Conservation (phyloP, 2,888 invertebrate species). For the Falcaria lacertinaria region DNA sequence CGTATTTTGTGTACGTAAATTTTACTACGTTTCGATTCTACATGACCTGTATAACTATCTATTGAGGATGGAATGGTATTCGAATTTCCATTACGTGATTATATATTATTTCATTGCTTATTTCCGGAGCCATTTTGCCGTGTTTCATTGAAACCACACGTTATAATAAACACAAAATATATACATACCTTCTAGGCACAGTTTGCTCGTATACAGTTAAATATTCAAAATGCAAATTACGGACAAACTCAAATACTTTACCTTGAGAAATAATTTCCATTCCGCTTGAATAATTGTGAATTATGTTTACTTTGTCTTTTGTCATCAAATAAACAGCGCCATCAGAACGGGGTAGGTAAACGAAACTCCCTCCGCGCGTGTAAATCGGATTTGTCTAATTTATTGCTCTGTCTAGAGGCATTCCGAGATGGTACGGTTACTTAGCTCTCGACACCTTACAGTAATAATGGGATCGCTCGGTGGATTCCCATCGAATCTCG, state of each 20-base stretch:
- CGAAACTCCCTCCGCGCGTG: conserved; percentile 60
- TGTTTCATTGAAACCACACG: too few relatives aligned
- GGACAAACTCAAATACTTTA: conserved; percentile 3
- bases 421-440: conserved; percentile 63
- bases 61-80: too few relatives aligned
- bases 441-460: conserved; percentile 69
- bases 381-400: conserved; percentile 78
- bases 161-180: background rate
- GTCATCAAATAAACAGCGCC: conserved; percentile 54
- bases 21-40: too few relatives aligned
- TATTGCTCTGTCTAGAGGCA: conserved; percentile 63
- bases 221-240: conserved; percentile 3
- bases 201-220: background rate
- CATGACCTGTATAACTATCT: too few relatives aligned
- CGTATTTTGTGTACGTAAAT: too few relatives aligned
- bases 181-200: background rate
- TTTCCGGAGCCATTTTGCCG: too few relatives aligned
- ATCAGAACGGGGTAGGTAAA: conserved; percentile 47
- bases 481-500: conserved; percentile 67
- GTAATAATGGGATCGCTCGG: conserved; percentile 71
- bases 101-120: too few relatives aligned
- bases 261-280: conserved; percentile 10
- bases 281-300: conserved; percentile 21
- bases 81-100: too few relatives aligned
- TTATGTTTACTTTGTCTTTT: conserved; percentile 37